A percentile compares a stretch with the other conserved stretches of the same genome.
phyloP scores from a whole-genome alignment of 2,797 vertebrate species.

The Luscinia luscinia region DNA sequence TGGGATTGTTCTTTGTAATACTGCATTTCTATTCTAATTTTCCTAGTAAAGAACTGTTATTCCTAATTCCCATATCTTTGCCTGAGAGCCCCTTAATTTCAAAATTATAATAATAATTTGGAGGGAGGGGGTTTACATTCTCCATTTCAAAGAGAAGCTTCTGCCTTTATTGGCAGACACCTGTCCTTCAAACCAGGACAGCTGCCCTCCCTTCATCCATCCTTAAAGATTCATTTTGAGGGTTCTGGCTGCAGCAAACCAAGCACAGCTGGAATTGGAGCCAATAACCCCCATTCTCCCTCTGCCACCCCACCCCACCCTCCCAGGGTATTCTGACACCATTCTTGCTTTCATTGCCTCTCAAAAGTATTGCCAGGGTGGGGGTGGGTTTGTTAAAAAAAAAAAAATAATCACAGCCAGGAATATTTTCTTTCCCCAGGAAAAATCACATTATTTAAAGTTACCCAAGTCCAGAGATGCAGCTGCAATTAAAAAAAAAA shows the following conservation, averaged over 20 bases:
- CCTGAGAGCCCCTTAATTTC: no score
- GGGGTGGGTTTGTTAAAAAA: not conserved
- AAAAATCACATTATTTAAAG: not conserved
- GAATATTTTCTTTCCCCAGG: not conserved
- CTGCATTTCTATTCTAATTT: no score
- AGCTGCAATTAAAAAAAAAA: not conserved
- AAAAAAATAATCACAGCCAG: not conserved
- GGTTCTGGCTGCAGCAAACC: not conserved
- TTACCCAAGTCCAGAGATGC: not conserved
- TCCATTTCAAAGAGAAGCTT: no score
- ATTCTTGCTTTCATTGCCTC: not conserved
- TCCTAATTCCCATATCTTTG: no score
- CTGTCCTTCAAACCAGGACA: no score
- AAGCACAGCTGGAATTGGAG: not conserved
- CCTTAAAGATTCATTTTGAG: not conserved
- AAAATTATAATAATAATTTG: no score
- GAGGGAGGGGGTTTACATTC: no score
- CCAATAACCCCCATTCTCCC: not conserved
- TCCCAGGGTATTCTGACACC: conserved; percentile 2
- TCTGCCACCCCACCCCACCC: not conserved
- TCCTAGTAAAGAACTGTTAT: no score
- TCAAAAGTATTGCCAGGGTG: not conserved
- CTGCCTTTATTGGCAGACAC: no score
- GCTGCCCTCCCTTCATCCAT: not conserved
- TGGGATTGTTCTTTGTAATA: no score